Conservation (phyloP, 2,797 vertebrate genomes). For the Leptoclinus maculatus region DNA sequence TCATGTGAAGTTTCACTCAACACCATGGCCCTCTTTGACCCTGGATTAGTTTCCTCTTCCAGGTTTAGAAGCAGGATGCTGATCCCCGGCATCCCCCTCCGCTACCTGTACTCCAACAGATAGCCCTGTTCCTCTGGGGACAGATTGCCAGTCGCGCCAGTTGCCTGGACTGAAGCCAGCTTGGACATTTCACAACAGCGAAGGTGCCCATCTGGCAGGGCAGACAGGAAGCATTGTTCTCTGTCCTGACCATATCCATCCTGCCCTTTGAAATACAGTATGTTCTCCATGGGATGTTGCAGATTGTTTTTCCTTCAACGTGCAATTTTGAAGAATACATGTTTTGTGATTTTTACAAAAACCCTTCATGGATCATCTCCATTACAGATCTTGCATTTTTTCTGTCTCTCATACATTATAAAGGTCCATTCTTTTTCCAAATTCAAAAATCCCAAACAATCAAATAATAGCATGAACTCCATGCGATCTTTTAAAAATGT, state of each 20-base stretch:
- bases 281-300: slow-evolving; percentile 25
- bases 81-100: slow-evolving; percentile 32
- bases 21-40: slow-evolving; percentile 81
- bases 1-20: slow-evolving; percentile 83
- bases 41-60: slow-evolving; percentile 83
- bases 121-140: slow-evolving; percentile 71
- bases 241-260: slow-evolving; percentile 44
- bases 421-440: slow-evolving; percentile 21
- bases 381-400: slow-evolving; percentile 18
- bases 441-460: slow-evolving; percentile 25
- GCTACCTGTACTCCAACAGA: slow-evolving; percentile 72
- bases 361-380: background rate
- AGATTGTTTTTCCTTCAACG: slow-evolving; percentile 18
- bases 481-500: slow-evolving; percentile 11
- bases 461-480: slow-evolving; percentile 12
- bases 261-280: slow-evolving; percentile 22
- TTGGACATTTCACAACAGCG: slow-evolving; percentile 65
- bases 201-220: slow-evolving; percentile 65
- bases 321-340: background rate
- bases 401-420: slow-evolving; percentile 38
- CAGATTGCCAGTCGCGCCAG: slow-evolving; percentile 46
- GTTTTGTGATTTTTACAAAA: slow-evolving; percentile 25
- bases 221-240: slow-evolving; percentile 56
- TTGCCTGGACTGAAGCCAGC: slow-evolving; percentile 68
- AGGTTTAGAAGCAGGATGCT: slow-evolving; percentile 80